Conservation (phyloP, 2,113 vertebrate species). For the Raja brachyura region DNA sequence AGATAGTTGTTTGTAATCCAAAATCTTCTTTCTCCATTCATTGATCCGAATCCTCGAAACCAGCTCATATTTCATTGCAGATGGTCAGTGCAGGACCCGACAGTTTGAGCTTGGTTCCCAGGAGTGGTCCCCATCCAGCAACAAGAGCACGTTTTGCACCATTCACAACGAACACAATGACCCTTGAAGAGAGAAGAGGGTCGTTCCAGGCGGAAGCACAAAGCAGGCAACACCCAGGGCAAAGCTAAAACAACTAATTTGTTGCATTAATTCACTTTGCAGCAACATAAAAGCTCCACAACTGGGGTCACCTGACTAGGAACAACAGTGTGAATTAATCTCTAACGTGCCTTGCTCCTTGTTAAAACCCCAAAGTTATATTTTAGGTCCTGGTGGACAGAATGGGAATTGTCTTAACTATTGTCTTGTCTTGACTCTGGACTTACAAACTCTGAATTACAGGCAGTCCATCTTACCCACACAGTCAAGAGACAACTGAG, state of each 20-base stretch:
- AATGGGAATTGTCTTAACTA: not conserved
- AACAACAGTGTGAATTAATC: not conserved
- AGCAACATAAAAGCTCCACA: not conserved
- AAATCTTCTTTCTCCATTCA: too few relatives aligned
- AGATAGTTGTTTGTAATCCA: too few relatives aligned
- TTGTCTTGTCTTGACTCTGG: not conserved
- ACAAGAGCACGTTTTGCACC: not conserved
- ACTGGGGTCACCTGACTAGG: not conserved
- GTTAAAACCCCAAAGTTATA: not conserved
- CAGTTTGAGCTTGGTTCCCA: not conserved
- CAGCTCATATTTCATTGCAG: not conserved
- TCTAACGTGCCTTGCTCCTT: not conserved
- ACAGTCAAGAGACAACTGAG: too few relatives aligned
- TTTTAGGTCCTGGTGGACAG: not conserved
- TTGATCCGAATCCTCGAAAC: too few relatives aligned
- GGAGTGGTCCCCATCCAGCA: not conserved
- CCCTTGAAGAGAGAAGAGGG: not conserved
- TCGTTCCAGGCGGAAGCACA: not conserved
- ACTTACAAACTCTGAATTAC: not conserved
- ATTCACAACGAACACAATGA: not conserved
- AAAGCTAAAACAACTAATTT: not conserved
- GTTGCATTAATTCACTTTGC: not conserved
- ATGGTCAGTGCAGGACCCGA: not conserved
- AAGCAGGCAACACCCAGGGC: not conserved
- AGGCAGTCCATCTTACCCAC: not conserved